phyloP scores from a whole-genome alignment of 2,888 invertebrate genomes.

The Cryptocephalus moraei region DNA sequence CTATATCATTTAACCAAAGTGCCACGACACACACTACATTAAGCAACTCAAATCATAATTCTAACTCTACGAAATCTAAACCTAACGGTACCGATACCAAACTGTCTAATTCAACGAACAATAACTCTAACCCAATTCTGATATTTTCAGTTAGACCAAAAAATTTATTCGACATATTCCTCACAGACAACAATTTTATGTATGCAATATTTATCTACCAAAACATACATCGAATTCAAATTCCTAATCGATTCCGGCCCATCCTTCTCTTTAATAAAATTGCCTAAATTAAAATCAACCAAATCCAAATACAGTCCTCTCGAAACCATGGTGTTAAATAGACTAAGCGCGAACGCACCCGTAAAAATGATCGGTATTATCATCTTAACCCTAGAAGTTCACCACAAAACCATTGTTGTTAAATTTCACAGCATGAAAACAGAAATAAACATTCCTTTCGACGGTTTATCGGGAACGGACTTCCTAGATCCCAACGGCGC shows the following conservation, averaged over 20 bases:
- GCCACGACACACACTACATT: too few relatives aligned
- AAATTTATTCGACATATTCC: neutral
- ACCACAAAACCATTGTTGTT: slow-evolving; percentile 2
- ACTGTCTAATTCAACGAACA: neutral
- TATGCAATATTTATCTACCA: neutral
- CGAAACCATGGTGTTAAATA: slow-evolving; percentile 4
- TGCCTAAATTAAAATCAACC: slow-evolving; percentile 1
- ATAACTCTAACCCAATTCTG: neutral
- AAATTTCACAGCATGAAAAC: slow-evolving; percentile 9
- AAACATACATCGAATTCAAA: neutral
- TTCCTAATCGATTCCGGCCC: neutral
- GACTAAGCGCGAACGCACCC: slow-evolving; percentile 5
- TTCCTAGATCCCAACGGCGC: slow-evolving; percentile 9
- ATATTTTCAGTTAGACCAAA: neutral
- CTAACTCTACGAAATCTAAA: neutral
- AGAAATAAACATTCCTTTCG: slow-evolving; percentile 8
- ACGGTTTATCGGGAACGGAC: slow-evolving; percentile 17
- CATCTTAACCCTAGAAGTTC: slow-evolving; percentile 2
- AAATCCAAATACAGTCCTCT: neutral
- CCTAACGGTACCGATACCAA: neutral
- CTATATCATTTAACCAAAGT: too few relatives aligned
- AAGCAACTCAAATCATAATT: too few relatives aligned
- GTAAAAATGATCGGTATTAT: slow-evolving; percentile 8
- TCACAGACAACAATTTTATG: neutral
- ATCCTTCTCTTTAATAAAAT: neutral